Evolutionary conservation across 2,888 invertebrate genomes (phyloP), one percentile per base, ranked within the genome.

Genomic region (Drosophila neonasuta): DNA sequence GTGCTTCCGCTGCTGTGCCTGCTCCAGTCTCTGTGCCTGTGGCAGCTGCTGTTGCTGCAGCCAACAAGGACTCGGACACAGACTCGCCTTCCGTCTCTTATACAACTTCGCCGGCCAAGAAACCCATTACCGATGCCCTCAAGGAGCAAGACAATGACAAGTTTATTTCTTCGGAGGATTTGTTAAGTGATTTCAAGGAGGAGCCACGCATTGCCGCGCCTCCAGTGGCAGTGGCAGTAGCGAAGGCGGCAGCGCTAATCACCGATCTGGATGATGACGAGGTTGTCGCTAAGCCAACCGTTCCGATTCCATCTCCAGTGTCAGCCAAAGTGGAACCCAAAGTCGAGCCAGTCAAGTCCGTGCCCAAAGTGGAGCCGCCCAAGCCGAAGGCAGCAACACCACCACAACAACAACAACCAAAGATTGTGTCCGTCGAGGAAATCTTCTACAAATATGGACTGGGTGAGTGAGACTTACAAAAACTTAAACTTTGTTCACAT

Each of bases 371-470:
- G 52, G 80, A 74, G 50, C 68, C 82, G 15, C 68, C 80, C 36
- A 82, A 80, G 66, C 50, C 64, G 8, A 73, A 71, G 52, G 30
- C 39, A 8, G 58, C 64, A 6, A 34, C 20, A 49, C 20, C 71
- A 61, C 15, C 54, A 48, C 51, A 69, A 6, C 54, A 51, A 13
- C 77, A 76, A 56, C 89, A 88, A 34, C 87, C 88, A 49, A 88
- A 88, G 60, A 90, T 91, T 71, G 88, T 90, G 46, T 90, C 90
- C 65, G 93, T 94, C 10, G 93, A 94, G 80, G 93, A 93, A 59
- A 93, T 94, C 77, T 94, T 94, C 90, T 92, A 92, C 85, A 92
- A 93, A 89, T 93, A 94, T 90, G 94, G 94, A 67, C 90, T 94
- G 70, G 94, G 94, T 94, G 88, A 94, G 94, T 92, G 20, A 15